Base-by-base conservation (phyloP, 2,113 vertebrate species). In the Recurvirostra avosetta region DNA sequence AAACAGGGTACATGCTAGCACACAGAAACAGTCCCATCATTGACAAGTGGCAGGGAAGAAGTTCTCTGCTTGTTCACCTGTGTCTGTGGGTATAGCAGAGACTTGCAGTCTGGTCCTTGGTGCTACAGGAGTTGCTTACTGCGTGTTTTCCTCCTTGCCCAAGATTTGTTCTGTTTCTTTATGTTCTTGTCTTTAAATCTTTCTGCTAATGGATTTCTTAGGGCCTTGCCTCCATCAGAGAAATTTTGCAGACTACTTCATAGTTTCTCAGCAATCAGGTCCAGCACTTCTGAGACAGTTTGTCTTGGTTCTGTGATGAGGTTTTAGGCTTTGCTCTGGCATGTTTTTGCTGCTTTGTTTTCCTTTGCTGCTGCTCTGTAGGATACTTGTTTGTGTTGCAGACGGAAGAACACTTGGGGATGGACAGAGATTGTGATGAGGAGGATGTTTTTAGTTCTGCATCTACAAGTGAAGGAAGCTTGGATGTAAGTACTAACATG, bases 401-500 rank as follows among this genome's bases (percentile, higher is more conserved):
- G 98, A 97, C 95, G 49, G 97, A 98, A 90, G 97, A 95, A 61
- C 79, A 29, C 12, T 86, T 95, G 91, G 56, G 79, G 63, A 92
- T 92, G 91, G 90, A 73, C 18, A 93, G 75, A 88, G 86, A 94
- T 91, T 97, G 84, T 91, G 96, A 93, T 55, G 93, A 97, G 62
- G 98, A 98, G 93, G 98, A 98, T 62, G 29, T 85, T 93, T 97
- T 92, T 45, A 92, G 86, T 94, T 92, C 96, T 47, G 41, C 95
- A 77, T 85, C 94, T 84, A 90, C 90, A 38, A 94, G 92, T 77
- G 97, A 97, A 91, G 96, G 87, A 87, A 96, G 94, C 75, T 82
- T 96, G 87, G 97, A 98, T 72, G 98, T 98, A 97, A 98, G 98
- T 98, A 96, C 90, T 97, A 89, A 96, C 62, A 43, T 18, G 38